Evolutionary conservation across 2,797 vertebrate genomes (phyloP).

Genomic region (Enteromius paludinosus): DNA sequence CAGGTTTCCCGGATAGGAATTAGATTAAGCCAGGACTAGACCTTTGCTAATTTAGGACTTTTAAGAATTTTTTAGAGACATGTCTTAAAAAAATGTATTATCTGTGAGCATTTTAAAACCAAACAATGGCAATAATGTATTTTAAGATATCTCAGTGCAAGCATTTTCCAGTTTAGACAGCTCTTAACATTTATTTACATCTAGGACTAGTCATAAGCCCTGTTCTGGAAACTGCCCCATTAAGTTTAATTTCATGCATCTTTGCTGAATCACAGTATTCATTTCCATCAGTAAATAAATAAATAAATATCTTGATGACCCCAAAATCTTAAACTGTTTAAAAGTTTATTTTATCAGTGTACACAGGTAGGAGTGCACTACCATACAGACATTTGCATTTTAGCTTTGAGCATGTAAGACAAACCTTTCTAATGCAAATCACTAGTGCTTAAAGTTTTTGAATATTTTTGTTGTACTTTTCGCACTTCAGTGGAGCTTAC

Average conservation of each 20-base stretch:
- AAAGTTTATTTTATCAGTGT: neutral
- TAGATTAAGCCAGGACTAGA: too few relatives aligned
- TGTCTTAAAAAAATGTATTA: too few relatives aligned
- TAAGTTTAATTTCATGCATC: neutral
- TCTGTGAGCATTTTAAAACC: too few relatives aligned
- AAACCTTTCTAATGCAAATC: slow-evolving; percentile 84
- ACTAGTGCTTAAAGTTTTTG: slow-evolving; percentile 87
- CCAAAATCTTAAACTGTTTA: neutral
- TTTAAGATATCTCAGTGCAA: too few relatives aligned
- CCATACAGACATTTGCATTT: slow-evolving; percentile 25
- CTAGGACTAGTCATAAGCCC: too few relatives aligned
- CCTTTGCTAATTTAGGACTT: too few relatives aligned
- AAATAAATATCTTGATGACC: neutral
- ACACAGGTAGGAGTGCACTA: neutral
- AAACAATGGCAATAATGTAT: too few relatives aligned
- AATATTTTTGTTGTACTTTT: slow-evolving; percentile 81
- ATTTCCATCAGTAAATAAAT: neutral
- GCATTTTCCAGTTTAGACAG: too few relatives aligned
- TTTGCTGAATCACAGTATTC: neutral
- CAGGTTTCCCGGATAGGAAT: too few relatives aligned
- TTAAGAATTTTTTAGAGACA: too few relatives aligned
- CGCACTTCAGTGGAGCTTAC: slow-evolving; percentile 82
- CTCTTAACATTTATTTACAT: too few relatives aligned
- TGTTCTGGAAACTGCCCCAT: neutral
- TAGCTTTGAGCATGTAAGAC: slow-evolving; percentile 67